Percentiles rank a stretch among this genome's conserved stretches.
These are phyloP conservation scores for Toxotes jaculatrix DNA, from an alignment of 2,113 vertebrate genomes.

Conservation along the genomic window DNA sequence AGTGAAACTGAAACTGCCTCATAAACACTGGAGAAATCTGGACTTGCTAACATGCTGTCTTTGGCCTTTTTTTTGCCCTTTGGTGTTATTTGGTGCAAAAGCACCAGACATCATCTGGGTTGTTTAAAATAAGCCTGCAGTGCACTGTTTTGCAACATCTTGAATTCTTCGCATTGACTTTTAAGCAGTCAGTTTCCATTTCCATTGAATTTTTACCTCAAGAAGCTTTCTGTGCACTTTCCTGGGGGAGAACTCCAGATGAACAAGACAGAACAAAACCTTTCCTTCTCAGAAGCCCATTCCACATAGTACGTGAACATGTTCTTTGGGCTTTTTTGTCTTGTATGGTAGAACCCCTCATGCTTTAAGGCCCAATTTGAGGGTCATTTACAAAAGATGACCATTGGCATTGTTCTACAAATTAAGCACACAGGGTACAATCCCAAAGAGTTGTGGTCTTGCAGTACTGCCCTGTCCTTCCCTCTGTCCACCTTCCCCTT, in stretches of 20 bases:
- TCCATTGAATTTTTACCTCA: constrained; percentile 7
- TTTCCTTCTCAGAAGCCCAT: background rate
- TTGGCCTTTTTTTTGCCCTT: background rate
- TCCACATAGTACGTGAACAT: background rate
- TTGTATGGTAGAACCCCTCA: background rate
- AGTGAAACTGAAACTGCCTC: constrained; percentile 3
- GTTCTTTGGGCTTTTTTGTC: background rate
- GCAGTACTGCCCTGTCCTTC: too few species aligned
- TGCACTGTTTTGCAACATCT: background rate
- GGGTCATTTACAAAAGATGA: background rate
- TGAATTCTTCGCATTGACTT: background rate
- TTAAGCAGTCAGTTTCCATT: background rate
- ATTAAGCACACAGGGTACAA: background rate
- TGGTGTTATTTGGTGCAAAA: constrained; percentile 15
- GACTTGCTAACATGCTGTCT: background rate
- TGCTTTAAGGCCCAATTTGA: background rate
- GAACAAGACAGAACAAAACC: constrained; percentile 4
- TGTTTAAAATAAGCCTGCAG: constrained; percentile 15
- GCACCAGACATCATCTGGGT: constrained; percentile 1
- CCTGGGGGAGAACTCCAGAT: constrained; percentile 3
- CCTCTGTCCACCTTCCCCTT: constrained; percentile 20
- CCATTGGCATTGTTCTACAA: background rate
- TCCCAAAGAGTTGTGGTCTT: background rate
- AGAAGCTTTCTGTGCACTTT: background rate
- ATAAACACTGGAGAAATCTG: background rate